Evolutionary conservation across 1,140 invertebrate species (phyloP), one percentile per base, ranked within the genome.

Genomic region (Globodera ellingtonae): DNA sequence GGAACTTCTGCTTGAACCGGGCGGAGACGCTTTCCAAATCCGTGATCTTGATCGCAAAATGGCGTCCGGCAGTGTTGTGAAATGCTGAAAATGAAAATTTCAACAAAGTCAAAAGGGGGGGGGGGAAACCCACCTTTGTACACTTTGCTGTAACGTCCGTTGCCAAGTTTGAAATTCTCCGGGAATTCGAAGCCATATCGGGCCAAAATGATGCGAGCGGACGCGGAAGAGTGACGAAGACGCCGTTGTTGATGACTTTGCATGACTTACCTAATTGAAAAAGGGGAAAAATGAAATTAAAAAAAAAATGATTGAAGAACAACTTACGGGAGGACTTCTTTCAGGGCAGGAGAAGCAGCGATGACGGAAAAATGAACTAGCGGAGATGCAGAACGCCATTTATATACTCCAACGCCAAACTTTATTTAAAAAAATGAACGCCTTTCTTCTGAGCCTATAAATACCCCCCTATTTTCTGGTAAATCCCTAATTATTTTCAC

Each of bases 41-140:
- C 71, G 94, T 93, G 0, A 94, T 92, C 91, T 94, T 94, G 82
- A 92, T 91, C 0, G 92, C 92, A 5, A 92, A 89, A 79, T 83
- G 78, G n/a, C 62, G 75, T 18, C n/a, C 46, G 6, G 47, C 75
- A 18, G 70, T 59, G 24, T n/a, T 48, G 69, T 77, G 47, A 21
- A 62, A 77, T 6, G 9, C 67, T 70, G 18, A 70, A 70, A 44
- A 70, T 24, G 18, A 18, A 35, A 3, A 7, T 24, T 3, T 1
- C 2, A 13, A 13, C 2, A 44, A 5, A 7, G 18, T 6, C 6
- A 18, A 70, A 70, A 13, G 15, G 1, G 7, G 7, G 15, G 4
- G 15, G 1, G 7, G 7, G 15, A 62, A 62, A 18, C 67, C 18
- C 35, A 18, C 75, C 75, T 65, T 77, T 77, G 46, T 77, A 77